Conservation (phyloP, 2,888 invertebrate genomes). For the Amiota mariae region DNA sequence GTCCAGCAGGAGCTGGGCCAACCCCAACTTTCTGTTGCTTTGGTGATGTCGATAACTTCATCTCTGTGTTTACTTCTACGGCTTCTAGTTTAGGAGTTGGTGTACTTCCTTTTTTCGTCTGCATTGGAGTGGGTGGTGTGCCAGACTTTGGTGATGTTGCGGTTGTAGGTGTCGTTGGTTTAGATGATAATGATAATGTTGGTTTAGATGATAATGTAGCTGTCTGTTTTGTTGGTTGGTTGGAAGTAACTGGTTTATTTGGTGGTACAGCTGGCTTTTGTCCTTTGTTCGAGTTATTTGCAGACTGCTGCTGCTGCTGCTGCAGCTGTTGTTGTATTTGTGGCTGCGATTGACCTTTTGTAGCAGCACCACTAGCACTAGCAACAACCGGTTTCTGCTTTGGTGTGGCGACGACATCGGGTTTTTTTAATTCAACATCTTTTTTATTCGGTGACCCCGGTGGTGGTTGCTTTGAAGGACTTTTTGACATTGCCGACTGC, state of each 20-base stretch:
- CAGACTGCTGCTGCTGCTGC: constrained; percentile 36
- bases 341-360: background rate
- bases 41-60: constrained; percentile 5
- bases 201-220: background rate
- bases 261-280: background rate
- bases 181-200: background rate
- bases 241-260: constrained; percentile 26
- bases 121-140: constrained; percentile 39
- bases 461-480: constrained; percentile 10
- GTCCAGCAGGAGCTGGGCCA: constrained; percentile 33
- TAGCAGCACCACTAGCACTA: background rate
- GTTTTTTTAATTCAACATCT: constrained; percentile 7
- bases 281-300: constrained; percentile 8
- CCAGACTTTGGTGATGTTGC: constrained; percentile 51
- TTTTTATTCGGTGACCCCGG: constrained; percentile 10
- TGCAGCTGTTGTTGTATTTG: constrained; percentile 31
- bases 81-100: constrained; percentile 16
- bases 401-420: background rate
- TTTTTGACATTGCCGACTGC: background rate
- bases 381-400: background rate
- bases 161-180: constrained; percentile 57
- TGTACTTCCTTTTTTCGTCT: constrained; percentile 12
- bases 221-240: constrained; percentile 10
- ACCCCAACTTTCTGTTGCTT: constrained; percentile 27
- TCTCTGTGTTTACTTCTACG: background rate